Conservation (phyloP, 2,888 invertebrate genomes). For the Helobdella robusta region DNA sequence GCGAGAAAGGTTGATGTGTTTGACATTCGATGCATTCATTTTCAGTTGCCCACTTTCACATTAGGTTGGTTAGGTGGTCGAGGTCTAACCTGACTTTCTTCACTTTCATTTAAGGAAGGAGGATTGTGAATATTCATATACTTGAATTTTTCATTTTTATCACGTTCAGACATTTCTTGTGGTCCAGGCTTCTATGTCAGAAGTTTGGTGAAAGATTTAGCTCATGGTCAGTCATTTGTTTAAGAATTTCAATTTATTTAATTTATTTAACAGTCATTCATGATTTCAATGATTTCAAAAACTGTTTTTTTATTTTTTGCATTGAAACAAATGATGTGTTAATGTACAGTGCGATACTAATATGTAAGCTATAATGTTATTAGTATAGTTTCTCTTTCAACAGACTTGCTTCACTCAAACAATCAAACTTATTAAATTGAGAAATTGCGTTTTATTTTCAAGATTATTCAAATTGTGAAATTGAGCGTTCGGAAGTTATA, state of each 20-base stretch:
- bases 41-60: conserved; percentile 22
- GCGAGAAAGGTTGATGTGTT: conserved; percentile 21
- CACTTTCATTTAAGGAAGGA: background rate
- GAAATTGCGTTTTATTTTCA: no score
- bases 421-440: no score
- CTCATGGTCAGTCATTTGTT: conserved; percentile 17
- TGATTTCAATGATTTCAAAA: no score
- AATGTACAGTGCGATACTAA: no score
- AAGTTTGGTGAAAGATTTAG: conserved; percentile 25
- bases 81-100: background rate
- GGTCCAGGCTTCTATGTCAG: conserved; percentile 29
- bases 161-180: conserved; percentile 26
- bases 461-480: background rate
- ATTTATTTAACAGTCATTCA: no score
- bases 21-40: conserved; percentile 15
- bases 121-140: background rate
- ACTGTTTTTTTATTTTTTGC: no score
- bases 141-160: background rate
- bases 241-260: background rate
- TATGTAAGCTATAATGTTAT: no score
- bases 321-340: no score
- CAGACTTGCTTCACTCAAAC: no score
- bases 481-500: no score
- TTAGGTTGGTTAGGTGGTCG: conserved; percentile 21
- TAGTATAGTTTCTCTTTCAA: no score